Evolutionary conservation across 1,140 invertebrate genomes (phyloP).

Genomic region (Brachionus plicatilis): DNA sequence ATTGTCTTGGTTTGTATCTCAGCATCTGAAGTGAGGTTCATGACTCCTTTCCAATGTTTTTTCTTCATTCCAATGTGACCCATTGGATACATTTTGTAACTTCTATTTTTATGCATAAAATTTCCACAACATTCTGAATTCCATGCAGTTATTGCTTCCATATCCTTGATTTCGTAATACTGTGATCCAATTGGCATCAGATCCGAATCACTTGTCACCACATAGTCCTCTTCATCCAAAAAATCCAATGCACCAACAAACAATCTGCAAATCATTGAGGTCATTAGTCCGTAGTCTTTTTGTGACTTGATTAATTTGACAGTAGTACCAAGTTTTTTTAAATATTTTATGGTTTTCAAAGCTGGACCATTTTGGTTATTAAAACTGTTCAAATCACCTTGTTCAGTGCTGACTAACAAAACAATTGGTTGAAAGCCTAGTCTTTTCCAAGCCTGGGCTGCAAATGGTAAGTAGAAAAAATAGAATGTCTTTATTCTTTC

Average conservation of each 20-base stretch:
- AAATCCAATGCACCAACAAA: background rate
- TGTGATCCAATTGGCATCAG: background rate
- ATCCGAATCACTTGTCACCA: slow-evolving; percentile 19
- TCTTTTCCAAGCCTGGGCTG: background rate
- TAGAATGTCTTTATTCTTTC: background rate
- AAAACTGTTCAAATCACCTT: background rate
- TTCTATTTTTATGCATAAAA: slow-evolving; percentile 38
- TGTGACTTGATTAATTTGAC: background rate
- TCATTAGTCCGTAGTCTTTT: background rate
- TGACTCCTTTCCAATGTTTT: slow-evolving; percentile 29
- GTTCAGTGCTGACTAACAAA: background rate
- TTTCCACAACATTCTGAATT: slow-evolving; percentile 42
- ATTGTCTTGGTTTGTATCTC: background rate
- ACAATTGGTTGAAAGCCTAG: background rate
- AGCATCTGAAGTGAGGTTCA: background rate
- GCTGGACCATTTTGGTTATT: background rate
- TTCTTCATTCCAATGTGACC: slow-evolving; percentile 33
- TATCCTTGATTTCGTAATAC: background rate
- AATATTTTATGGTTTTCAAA: background rate
- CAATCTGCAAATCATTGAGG: background rate
- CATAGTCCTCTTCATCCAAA: background rate
- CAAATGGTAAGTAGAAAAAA: slow-evolving; percentile 21
- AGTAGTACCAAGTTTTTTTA: background rate
- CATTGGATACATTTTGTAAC: slow-evolving; percentile 40
- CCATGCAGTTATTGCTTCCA: background rate